Evolutionary conservation across 2,113 vertebrate species (phyloP).

Genomic region (Harpagus bidentatus): DNA sequence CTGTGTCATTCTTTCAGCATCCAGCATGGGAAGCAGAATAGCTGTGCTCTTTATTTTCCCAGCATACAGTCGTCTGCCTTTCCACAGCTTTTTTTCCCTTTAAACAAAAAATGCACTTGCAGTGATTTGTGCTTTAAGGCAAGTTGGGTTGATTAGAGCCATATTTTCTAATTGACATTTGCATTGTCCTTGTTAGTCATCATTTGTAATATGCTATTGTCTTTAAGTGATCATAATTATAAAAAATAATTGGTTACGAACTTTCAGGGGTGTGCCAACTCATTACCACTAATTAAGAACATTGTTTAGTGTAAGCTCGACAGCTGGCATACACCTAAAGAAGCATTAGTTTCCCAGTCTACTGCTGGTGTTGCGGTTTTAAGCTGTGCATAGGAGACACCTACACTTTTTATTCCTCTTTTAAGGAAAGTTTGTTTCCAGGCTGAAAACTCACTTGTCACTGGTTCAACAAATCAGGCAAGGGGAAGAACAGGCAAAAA

Average conservation of each 20-base stretch:
- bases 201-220: not conserved
- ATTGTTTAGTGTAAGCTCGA: not conserved
- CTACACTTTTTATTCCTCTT: not conserved
- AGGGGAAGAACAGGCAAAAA: not conserved
- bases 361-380: not conserved
- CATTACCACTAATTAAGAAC: conserved; percentile 35
- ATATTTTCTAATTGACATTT: conserved; percentile 37
- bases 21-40: not conserved
- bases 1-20: not conserved
- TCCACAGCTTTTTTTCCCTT: not conserved
- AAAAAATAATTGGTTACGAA: not conserved
- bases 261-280: conserved; percentile 12
- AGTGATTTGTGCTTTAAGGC: not conserved
- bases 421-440: not conserved
- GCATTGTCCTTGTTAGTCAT: not conserved
- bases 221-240: conserved; percentile 30
- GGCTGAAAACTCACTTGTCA: not conserved
- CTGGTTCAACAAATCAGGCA: not conserved
- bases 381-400: not conserved
- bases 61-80: not conserved
- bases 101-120: not conserved
- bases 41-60: not conserved
- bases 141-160: not conserved
- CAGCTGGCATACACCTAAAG: conserved; percentile 43
- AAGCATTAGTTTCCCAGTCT: not conserved